Evolutionary conservation across 2,888 invertebrate species (phyloP).

Genomic region (Hoplodrina blanda): DNA sequence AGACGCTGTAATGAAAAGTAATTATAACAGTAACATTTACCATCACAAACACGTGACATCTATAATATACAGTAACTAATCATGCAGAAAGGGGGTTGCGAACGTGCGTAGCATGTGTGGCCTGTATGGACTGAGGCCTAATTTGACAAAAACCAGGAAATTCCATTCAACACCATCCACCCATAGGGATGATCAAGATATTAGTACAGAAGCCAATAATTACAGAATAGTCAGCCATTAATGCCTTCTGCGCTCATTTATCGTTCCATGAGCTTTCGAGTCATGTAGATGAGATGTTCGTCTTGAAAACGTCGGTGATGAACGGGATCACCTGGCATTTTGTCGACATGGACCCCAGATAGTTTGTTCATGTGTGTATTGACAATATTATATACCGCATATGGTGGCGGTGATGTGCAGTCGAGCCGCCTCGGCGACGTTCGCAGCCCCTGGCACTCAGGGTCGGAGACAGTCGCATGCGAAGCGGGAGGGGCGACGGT

Average conservation of each 20-base stretch:
- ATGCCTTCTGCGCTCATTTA: slow-evolving; percentile 46
- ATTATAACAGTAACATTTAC: slow-evolving; percentile 72
- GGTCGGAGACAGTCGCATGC: slow-evolving; percentile 91
- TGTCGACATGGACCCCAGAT: slow-evolving; percentile 69
- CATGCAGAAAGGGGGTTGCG: slow-evolving; percentile 90
- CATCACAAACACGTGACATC: slow-evolving; percentile 86
- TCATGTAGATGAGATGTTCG: slow-evolving; percentile 33
- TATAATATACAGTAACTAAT: slow-evolving; percentile 83
- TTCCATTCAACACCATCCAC: slow-evolving; percentile 59
- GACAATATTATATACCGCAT: slow-evolving; percentile 84
- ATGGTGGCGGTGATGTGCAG: slow-evolving; percentile 80
- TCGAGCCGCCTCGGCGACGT: slow-evolving; percentile 82
- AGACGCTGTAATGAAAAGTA: slow-evolving; percentile 56
- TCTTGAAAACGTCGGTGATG: slow-evolving; percentile 43
- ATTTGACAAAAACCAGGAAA: slow-evolving; percentile 79
- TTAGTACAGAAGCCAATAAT: slow-evolving; percentile 31
- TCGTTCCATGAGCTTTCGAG: slow-evolving; percentile 20
- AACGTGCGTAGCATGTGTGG: slow-evolving; percentile 86
- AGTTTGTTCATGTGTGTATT: slow-evolving; percentile 73
- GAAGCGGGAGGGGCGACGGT: slow-evolving; percentile 91
- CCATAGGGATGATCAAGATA: slow-evolving; percentile 29
- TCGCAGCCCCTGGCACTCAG: slow-evolving; percentile 89
- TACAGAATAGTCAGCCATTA: slow-evolving; percentile 36
- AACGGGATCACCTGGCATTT: slow-evolving; percentile 70
- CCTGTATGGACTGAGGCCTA: slow-evolving; percentile 77